A percentile compares a stretch with the other conserved stretches of the same genome.
Evolutionary conservation across 2,888 invertebrate genomes (phyloP).

Genomic region (Epirrhoe tristata): DNA sequence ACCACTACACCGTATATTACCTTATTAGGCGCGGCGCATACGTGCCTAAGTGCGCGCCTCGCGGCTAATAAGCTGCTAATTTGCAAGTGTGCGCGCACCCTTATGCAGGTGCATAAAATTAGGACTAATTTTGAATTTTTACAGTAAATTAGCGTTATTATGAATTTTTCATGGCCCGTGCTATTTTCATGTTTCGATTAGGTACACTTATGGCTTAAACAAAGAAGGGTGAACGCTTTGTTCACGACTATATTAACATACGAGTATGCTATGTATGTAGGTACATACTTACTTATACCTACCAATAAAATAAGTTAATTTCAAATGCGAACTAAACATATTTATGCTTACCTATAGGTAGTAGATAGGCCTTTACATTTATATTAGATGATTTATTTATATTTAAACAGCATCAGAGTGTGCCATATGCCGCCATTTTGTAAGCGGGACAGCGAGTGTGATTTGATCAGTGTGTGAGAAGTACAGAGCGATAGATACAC

Average conservation of each 20-base stretch:
- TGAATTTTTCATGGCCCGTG: conserved; percentile 67
- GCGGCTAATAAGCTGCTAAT: conserved; percentile 67
- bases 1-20: conserved; percentile 22
- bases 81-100: conserved; percentile 63
- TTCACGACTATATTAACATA: neutral
- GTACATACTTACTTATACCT: too few relatives aligned
- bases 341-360: too few relatives aligned
- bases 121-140: conserved; percentile 65
- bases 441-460: too few relatives aligned
- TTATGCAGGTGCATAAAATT: conserved; percentile 68
- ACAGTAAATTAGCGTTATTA: conserved; percentile 55
- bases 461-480: too few relatives aligned
- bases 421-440: too few relatives aligned
- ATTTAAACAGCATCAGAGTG: too few relatives aligned
- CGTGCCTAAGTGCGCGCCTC: conserved; percentile 66
- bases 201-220: conserved; percentile 9
- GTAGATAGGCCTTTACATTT: too few relatives aligned
- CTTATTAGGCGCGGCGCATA: conserved; percentile 41
- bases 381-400: too few relatives aligned
- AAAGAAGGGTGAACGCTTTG: conserved; percentile 1
- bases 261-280: too few relatives aligned
- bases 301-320: too few relatives aligned
- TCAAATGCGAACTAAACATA: too few relatives aligned
- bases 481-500: too few relatives aligned
- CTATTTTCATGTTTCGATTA: conserved; percentile 46